Evolutionary conservation across 2,113 vertebrate genomes (phyloP), one percentile per base, ranked within the genome.

Genomic region (Archilochus colubris): DNA sequence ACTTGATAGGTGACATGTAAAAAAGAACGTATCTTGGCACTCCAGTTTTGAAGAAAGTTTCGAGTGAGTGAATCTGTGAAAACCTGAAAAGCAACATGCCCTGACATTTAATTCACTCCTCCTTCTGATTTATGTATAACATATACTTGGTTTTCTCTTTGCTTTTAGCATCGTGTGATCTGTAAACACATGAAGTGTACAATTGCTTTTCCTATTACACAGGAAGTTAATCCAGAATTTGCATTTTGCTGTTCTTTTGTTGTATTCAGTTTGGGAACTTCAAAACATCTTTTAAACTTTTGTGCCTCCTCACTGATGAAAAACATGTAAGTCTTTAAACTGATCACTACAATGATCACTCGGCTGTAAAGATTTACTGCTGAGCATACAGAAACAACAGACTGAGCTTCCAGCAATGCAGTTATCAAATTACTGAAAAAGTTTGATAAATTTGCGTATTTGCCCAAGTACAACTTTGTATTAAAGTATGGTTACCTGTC

Each of bases 401-500:
- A 50, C 4, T 50, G 15, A n/a, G 21, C n/a, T 86, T 81, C 19
- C 8, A 69, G 33, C 4, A 75, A 17, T 27, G 13, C 3, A 17
- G 40, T 82, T 63, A 57, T 28, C 9, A 85, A 78, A 84, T 68
- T 72, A 20, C 10, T 59, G 31, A 64, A 78, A 38, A 48, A 59
- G 21, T 84, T 84, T 59, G 27, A 24, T 62, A 54, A 53, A 3
- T 51, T 79, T 43, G 6, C 44, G 82, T 76, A n/a, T 85, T 82
- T 10, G 75, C 38, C 16, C 23, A 74, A 53, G 55, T 20, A 25
- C 7, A 28, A 13, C 0, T 0, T 12, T 78, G 2, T 36, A 30
- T 36, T 69, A 50, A 53, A 77, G 5, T 54, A 27, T 43, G 6
- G 7, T 50, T 76, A 14, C 31, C 15, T 51, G 28, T 40, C 67